Conservation (phyloP, 2,797 vertebrate species). For the Oophaga sylvatica region DNA sequence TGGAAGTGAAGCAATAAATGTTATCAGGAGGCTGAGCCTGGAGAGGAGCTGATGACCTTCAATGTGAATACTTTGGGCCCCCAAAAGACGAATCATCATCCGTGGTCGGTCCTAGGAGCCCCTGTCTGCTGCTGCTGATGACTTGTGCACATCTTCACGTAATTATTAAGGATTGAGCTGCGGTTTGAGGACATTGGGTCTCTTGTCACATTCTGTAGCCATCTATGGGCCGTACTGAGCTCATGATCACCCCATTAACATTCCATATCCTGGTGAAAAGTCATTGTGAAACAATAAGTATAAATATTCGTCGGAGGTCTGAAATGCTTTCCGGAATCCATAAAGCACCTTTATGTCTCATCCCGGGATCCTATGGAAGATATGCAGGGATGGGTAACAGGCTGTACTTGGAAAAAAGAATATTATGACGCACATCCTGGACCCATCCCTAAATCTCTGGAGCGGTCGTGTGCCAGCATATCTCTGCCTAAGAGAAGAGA, state of each 20-base stretch:
- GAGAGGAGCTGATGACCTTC: too few species aligned
- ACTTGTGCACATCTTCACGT: neutral
- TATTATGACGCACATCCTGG: constrained; percentile 41
- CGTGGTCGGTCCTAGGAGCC: too few species aligned
- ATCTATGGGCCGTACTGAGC: neutral
- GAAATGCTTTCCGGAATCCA: neutral
- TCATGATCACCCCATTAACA: neutral
- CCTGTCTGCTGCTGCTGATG: too few species aligned
- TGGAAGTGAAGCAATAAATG: too few species aligned
- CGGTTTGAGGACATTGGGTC: neutral
- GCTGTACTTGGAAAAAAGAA: constrained; percentile 37
- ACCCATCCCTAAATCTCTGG: constrained; percentile 34
- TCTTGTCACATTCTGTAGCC: neutral
- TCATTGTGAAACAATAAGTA: neutral
- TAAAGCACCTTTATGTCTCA: neutral
- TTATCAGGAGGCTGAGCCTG: too few species aligned
- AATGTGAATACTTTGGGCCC: too few species aligned
- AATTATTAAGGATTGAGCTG: neutral
- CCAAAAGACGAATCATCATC: too few species aligned
- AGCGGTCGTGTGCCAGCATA: constrained; percentile 36
- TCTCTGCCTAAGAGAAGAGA: constrained; percentile 28
- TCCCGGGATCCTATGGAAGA: constrained; percentile 25
- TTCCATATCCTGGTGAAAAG: neutral
- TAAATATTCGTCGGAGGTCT: neutral
- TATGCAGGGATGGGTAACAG: constrained; percentile 37